A percentile compares a stretch with the other conserved stretches of the same genome.
Conservation (phyloP, 2,113 vertebrate species). For the Lagopus muta region DNA sequence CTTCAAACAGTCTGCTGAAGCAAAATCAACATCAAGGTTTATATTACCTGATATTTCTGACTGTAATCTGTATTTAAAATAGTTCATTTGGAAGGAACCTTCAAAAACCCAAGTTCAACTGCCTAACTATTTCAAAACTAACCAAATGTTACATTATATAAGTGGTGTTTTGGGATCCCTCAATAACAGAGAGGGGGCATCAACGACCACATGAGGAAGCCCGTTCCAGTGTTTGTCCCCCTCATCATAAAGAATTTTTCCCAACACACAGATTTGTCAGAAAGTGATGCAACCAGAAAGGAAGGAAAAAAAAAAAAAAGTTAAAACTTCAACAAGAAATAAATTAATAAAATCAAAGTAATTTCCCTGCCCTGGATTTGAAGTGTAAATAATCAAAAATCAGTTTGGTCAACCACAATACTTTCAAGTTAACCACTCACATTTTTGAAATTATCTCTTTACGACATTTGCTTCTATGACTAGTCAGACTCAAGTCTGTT, state of each 20-base stretch:
- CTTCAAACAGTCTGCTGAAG: neutral
- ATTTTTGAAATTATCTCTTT: neutral
- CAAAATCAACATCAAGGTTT: neutral
- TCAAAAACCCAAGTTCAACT: neutral
- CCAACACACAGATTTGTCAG: neutral
- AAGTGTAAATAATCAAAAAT: neutral
- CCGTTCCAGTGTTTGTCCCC: neutral
- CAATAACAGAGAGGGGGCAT: neutral
- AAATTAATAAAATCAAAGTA: neutral
- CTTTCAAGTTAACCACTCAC: neutral
- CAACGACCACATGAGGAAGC: neutral
- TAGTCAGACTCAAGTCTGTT: neutral
- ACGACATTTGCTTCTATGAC: neutral
- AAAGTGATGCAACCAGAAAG: neutral
- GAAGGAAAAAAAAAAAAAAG: neutral
- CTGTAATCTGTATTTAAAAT: neutral
- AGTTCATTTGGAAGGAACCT: neutral
- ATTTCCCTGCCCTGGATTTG: neutral
- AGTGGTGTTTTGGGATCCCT: too few species aligned
- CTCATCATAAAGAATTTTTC: neutral
- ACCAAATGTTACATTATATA: neutral
- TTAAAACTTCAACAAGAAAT: neutral
- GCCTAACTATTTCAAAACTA: neutral
- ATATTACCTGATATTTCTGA: neutral
- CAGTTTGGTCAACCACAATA: neutral